Evolutionary conservation across 2,113 vertebrate species (phyloP).

Genomic region (Poicephalus gulielmi): DNA sequence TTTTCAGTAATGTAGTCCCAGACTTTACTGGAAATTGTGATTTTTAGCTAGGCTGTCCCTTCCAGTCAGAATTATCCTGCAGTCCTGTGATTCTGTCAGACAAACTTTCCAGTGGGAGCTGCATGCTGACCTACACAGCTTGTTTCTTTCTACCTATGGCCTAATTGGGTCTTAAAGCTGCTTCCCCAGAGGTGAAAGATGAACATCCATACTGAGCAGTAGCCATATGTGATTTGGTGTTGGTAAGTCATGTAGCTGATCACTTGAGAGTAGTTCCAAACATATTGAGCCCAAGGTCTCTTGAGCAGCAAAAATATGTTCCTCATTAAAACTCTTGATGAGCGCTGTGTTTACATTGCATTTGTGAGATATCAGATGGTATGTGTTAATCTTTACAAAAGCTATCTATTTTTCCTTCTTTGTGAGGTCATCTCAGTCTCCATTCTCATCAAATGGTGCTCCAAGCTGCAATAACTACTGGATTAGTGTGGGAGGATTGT

Average conservation of each 20-base stretch:
- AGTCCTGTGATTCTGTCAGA: not conserved
- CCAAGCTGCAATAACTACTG: not conserved
- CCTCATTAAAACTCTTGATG: not conserved
- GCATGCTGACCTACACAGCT: not conserved
- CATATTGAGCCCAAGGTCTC: not conserved
- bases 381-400: not conserved
- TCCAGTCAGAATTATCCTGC: not conserved
- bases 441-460: not conserved
- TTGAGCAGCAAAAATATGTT: not conserved
- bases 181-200: not conserved
- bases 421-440: not conserved
- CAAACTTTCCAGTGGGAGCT: not conserved
- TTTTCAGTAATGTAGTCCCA: not conserved
- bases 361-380: not conserved
- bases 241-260: not conserved
- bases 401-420: not conserved
- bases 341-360: not conserved
- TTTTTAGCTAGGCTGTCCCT: not conserved
- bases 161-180: not conserved
- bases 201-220: not conserved
- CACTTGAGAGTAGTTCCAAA: not conserved
- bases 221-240: not conserved
- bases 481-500: not conserved
- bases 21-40: constrained; percentile 23
- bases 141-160: not conserved